phyloP scores from a whole-genome alignment of 2,888 invertebrate genomes.

The Andrena chrysosceles region DNA sequence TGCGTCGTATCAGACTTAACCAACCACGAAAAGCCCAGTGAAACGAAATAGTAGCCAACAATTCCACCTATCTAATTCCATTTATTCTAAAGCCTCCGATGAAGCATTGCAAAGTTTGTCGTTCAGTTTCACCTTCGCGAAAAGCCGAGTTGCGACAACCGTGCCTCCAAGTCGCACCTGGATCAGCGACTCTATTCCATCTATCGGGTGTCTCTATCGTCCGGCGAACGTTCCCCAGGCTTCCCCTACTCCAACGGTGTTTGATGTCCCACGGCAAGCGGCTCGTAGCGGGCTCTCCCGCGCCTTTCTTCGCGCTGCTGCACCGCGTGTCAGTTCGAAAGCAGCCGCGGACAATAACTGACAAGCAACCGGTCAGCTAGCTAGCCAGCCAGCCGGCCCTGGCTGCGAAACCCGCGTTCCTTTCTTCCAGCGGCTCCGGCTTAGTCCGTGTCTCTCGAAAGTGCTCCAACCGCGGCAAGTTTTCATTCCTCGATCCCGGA shows the following conservation, averaged over 20 bases:
- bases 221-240: slow-evolving; percentile 40
- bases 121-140: too few species aligned
- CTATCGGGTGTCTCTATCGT: slow-evolving; percentile 56
- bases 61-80: too few species aligned
- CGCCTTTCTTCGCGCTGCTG: slow-evolving; percentile 82
- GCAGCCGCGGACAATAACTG: slow-evolving; percentile 78
- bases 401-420: slow-evolving; percentile 46
- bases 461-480: slow-evolving; percentile 10
- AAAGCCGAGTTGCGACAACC: not conserved
- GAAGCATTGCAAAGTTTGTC: too few species aligned
- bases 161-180: slow-evolving; percentile 1
- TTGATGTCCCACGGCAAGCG: slow-evolving; percentile 59
- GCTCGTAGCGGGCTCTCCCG: slow-evolving; percentile 75
- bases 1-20: slow-evolving; percentile 2
- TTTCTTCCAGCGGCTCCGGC: slow-evolving; percentile 6
- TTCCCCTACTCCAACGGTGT: slow-evolving; percentile 59
- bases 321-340: slow-evolving; percentile 81
- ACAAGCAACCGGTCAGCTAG: slow-evolving; percentile 64
- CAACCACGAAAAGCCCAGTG: not conserved
- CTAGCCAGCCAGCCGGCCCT: slow-evolving; percentile 44
- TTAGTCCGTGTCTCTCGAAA: not conserved
- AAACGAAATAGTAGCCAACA: not conserved
- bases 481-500: not conserved
- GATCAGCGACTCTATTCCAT: slow-evolving; percentile 55
- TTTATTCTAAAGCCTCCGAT: not conserved